A percentile compares a stretch with the other conserved stretches of the same genome.
Conservation (phyloP, 2,113 vertebrate species). For the Suncus etruscus region DNA sequence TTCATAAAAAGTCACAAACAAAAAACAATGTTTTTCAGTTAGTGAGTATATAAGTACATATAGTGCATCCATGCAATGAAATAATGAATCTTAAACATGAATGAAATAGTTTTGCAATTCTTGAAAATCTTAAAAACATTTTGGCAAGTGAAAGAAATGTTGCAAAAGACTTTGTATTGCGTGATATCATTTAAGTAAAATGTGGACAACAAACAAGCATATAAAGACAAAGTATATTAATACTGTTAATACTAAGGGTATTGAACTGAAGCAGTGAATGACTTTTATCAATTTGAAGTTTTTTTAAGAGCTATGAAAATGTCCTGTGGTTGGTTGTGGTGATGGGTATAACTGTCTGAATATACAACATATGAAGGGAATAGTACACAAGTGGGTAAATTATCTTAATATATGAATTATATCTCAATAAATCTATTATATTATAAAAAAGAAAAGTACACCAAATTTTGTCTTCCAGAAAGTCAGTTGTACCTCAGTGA, state of each 20-base stretch:
- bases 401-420: slow-evolving; percentile 4
- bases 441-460: background rate
- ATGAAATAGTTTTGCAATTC: background rate
- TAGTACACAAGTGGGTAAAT: background rate
- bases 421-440: slow-evolving; percentile 19
- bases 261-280: background rate
- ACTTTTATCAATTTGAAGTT: background rate
- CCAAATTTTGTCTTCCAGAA: background rate
- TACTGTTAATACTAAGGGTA: background rate
- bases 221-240: background rate
- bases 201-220: background rate
- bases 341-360: background rate
- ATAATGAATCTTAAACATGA: slow-evolving; percentile 10
- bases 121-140: background rate
- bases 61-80: background rate
- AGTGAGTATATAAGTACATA: slow-evolving; percentile 16
- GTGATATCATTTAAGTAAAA: slow-evolving; percentile 11
- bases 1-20: background rate
- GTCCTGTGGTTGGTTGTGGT: background rate
- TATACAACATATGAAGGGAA: background rate
- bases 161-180: background rate
- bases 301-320: slow-evolving; percentile 51
- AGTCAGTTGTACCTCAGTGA: background rate
- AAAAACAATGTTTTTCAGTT: background rate
- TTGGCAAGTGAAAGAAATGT: slow-evolving; percentile 9